These are phyloP conservation scores for Drosophila nr. perissopoda DNA, from an alignment of 2,888 invertebrate genomes.

Conservation along the genomic window DNA sequence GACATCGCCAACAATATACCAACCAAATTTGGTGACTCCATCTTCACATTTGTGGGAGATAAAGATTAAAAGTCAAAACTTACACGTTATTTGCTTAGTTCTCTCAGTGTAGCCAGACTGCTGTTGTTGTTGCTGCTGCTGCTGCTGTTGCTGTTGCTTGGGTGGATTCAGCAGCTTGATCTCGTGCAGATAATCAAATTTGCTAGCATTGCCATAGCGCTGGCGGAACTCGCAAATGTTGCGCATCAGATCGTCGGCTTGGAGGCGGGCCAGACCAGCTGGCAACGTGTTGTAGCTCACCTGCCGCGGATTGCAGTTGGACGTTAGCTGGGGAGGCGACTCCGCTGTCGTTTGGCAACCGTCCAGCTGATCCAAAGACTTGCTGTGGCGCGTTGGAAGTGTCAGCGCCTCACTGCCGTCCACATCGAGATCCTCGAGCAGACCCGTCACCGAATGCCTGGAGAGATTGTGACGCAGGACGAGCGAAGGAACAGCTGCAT, in stretches of 20 bases:
- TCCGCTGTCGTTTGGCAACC: conserved; percentile 60
- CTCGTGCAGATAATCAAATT: conserved; percentile 84
- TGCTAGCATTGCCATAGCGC: conserved; percentile 87
- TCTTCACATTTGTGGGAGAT: not conserved
- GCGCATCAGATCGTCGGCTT: conserved; percentile 87
- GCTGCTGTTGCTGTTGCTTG: conserved; percentile 61
- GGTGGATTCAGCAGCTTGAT: conserved; percentile 84
- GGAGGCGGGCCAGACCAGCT: conserved; percentile 74
- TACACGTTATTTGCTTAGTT: conserved; percentile 7
- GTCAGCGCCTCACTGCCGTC: conserved; percentile 86
- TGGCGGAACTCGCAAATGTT: conserved; percentile 88
- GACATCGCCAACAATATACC: rapidly evolving
- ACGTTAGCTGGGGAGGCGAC: conserved; percentile 7
- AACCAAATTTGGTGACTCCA: not conserved
- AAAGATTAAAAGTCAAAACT: not conserved
- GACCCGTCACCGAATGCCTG: conserved; percentile 87
- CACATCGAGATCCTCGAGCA: conserved; percentile 83
- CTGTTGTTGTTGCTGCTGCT: conserved; percentile 1
- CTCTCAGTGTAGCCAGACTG: conserved; percentile 12
- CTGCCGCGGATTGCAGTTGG: conserved; percentile 47
- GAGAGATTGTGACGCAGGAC: conserved; percentile 85
- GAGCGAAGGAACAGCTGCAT: conserved; percentile 47
- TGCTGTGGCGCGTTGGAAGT: conserved; percentile 91
- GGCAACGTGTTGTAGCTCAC: conserved; percentile 67
- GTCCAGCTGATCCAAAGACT: conserved; percentile 92